A percentile compares a stretch with the other conserved stretches of the same genome.
phyloP scores from a whole-genome alignment of 1,140 invertebrate genomes.

The Zaprionus tsacasi region DNA sequence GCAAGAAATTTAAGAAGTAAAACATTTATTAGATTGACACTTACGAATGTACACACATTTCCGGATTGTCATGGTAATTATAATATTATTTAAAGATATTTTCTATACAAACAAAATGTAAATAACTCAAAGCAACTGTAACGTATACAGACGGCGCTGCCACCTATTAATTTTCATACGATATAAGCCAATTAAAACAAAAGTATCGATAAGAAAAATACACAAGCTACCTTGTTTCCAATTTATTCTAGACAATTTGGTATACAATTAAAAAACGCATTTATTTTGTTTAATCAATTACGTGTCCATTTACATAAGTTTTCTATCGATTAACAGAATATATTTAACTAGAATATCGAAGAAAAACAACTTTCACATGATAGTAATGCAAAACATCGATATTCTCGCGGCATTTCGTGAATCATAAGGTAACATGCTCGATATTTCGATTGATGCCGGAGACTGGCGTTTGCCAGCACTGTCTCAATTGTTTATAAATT shows the following conservation, averaged over 20 bases:
- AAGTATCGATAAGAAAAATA: not conserved
- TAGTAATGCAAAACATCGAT: not conserved
- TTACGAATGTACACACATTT: conserved; percentile 9
- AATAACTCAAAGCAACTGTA: conserved; percentile 8
- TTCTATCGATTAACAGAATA: too few species aligned
- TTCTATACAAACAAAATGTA: not conserved
- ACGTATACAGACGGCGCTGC: conserved; percentile 33
- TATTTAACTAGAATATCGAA: too few species aligned
- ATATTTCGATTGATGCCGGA: not conserved
- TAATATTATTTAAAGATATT: not conserved
- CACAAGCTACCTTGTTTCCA: not conserved
- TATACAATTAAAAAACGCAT: too few species aligned
- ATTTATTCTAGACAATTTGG: not conserved
- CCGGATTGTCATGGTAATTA: not conserved
- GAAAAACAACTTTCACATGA: too few species aligned
- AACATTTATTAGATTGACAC: not conserved
- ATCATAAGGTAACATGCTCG: not conserved
- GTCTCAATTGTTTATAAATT: conserved; percentile 26
- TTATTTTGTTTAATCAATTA: too few species aligned
- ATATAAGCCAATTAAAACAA: not conserved
- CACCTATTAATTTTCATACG: conserved; percentile 13
- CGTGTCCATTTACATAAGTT: too few species aligned
- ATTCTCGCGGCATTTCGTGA: not conserved
- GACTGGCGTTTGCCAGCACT: conserved; percentile 13
- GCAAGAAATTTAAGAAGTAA: not conserved